Conservation (phyloP, 1,140 invertebrate species). For the Achatina immaculata region DNA sequence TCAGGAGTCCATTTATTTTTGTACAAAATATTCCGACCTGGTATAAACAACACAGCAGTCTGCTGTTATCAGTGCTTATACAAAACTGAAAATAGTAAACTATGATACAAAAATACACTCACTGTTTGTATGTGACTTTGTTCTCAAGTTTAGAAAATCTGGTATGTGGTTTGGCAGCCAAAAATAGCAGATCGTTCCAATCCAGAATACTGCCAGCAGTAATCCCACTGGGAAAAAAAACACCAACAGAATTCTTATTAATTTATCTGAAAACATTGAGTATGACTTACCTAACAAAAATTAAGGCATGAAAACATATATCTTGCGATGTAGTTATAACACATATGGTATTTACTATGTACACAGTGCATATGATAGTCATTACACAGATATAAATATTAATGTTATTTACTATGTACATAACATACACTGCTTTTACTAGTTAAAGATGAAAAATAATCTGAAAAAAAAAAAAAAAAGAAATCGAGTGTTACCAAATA, state of each 20-base stretch:
- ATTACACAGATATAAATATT: background rate
- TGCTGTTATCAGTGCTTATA: too few relatives aligned
- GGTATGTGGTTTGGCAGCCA: slow-evolving; percentile 59
- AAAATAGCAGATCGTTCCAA: slow-evolving; percentile 57
- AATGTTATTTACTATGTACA: too few relatives aligned
- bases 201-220: slow-evolving; percentile 53
- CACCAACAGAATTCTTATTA: background rate
- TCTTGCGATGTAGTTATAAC: background rate
- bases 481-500: background rate
- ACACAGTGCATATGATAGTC: background rate
- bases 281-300: background rate
- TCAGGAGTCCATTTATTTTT: too few relatives aligned
- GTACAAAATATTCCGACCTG: too few relatives aligned
- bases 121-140: slow-evolving; percentile 28
- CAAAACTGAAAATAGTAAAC: slow-evolving; percentile 32
- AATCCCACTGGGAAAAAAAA: slow-evolving; percentile 52
- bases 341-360: background rate
- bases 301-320: background rate
- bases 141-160: slow-evolving; percentile 38
- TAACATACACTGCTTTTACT: too few relatives aligned
- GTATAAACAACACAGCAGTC: too few relatives aligned
- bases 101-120: background rate
- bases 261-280: background rate
- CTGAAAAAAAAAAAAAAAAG: too few relatives aligned
- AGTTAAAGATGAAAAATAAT: too few relatives aligned